Base-by-base conservation (phyloP, 2,888 invertebrate species). In the Gonocerus acuteangulatus region DNA sequence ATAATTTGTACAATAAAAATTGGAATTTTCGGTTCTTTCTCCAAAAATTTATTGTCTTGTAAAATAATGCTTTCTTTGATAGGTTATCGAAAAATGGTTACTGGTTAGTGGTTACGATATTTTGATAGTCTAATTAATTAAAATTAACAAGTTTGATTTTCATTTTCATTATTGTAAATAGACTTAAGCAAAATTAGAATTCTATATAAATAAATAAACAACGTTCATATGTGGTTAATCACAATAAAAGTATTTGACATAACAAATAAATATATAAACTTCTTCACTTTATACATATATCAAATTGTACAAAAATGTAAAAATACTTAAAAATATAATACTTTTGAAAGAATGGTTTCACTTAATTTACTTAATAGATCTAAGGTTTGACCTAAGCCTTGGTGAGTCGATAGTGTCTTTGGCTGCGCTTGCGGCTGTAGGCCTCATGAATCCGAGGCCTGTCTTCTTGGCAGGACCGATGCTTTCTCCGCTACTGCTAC, bases 381-480 rank as follows among this genome's bases (percentile, higher is more conserved):
- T 51, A 47, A 63, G 60, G 15, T 54, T 61, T 16, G 54, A 32
- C 32, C 63, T 60, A 44, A 62, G 39, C 52, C 67, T 48, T 13
- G 60, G 52, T 16, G 66, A 60, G 47, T 70, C 70, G 23, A 68
- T 66, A 36, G 67, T 64, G 67, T 80, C 82, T 73, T 89, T 87
- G 54, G 89, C 89, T 27, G 84, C 81, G 67, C 90, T 91, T 9
- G 91, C 85, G 22, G 90, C 84, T 0, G 92, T 92, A 1, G 91
- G 91, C 70, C 89, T 81, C 91, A 92, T 91, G 72, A 91, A 91
- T 64, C 86, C 82, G 62, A 81, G 77, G n/a, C 72, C 67, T 68
- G 52, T 68, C 61, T 62, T 67, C 62, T 58, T 69, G 39, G 61
- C 71, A 70, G 70, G 71, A 54, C 69, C 73, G 73, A 78, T 68